Conservation (phyloP, 2,113 vertebrate species). For the Trinectes maculatus region DNA sequence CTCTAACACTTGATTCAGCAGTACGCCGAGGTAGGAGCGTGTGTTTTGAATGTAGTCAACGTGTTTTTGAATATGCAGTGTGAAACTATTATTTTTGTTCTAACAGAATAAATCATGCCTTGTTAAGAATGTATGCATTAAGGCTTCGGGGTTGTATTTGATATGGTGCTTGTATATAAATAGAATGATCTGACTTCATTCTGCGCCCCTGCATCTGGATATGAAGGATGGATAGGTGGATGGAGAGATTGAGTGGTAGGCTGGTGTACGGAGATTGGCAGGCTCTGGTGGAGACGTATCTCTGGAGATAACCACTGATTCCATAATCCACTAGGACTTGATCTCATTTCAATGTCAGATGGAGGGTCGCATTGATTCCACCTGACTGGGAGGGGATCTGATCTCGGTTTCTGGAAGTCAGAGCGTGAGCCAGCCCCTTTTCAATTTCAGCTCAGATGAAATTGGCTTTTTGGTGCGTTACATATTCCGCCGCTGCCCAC, state of each 20-base stretch:
- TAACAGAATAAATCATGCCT: no score
- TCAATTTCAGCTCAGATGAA: constrained; percentile 91
- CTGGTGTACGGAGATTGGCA: constrained; percentile 60
- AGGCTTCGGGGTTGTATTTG: constrained; percentile 35
- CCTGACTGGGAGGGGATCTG: constrained; percentile 93
- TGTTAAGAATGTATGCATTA: constrained; percentile 5
- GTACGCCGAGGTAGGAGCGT: not conserved
- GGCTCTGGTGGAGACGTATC: constrained; percentile 65
- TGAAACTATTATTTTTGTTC: not conserved
- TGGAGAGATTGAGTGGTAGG: constrained; percentile 22
- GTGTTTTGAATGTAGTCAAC: no score
- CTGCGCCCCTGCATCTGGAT: constrained; percentile 2
- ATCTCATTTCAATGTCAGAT: constrained; percentile 98
- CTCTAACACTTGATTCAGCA: constrained; percentile 12
- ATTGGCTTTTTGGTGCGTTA: constrained; percentile 92
- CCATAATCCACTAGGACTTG: constrained; percentile 76
- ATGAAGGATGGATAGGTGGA: constrained; percentile 6
- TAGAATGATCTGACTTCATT: constrained; percentile 55
- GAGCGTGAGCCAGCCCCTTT: constrained; percentile 73
- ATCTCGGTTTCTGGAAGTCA: constrained; percentile 86
- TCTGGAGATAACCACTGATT: constrained; percentile 78
- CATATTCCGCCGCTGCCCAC: constrained; percentile 89
- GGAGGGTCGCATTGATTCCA: constrained; percentile 88
- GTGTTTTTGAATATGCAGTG: no score
- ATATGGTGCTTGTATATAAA: constrained; percentile 59